Evolutionary conservation across 2,888 invertebrate genomes (phyloP).

Genomic region (Netelia inedita): DNA sequence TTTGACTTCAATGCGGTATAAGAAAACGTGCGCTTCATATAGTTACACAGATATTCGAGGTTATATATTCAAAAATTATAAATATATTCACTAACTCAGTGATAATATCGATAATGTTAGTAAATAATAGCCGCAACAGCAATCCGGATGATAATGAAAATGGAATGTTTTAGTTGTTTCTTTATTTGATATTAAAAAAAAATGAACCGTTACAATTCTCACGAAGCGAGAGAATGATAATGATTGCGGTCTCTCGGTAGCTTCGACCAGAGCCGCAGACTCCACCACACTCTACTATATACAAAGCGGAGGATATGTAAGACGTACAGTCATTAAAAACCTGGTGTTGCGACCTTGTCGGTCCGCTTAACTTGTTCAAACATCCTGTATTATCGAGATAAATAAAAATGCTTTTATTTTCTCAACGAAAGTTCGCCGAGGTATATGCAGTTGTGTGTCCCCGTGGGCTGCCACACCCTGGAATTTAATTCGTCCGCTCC

Average conservation of each 20-base stretch:
- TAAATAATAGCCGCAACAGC: slow-evolving; percentile 7
- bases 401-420: slow-evolving; percentile 67
- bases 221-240: slow-evolving; percentile 24
- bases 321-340: slow-evolving; percentile 14
- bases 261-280: slow-evolving; percentile 22
- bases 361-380: slow-evolving; percentile 54
- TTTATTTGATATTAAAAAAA: slow-evolving; percentile 31
- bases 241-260: slow-evolving; percentile 29
- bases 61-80: slow-evolving; percentile 25
- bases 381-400: slow-evolving; percentile 59
- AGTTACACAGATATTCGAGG: neutral
- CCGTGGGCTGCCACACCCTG: slow-evolving; percentile 80
- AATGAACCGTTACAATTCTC: slow-evolving; percentile 48
- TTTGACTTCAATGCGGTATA: neutral
- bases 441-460: slow-evolving; percentile 68
- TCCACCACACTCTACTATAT: neutral
- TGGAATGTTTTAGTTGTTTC: slow-evolving; percentile 18
- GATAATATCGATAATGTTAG: slow-evolving; percentile 38
- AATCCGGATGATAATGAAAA: slow-evolving; percentile 16
- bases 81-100: slow-evolving; percentile 62
- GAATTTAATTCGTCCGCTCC: slow-evolving; percentile 79
- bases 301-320: slow-evolving; percentile 18
- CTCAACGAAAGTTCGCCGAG: slow-evolving; percentile 60
- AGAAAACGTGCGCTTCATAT: neutral
- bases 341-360: slow-evolving; percentile 64